These are phyloP conservation scores for Oostethus manadensis DNA, from an alignment of 2,113 vertebrate species.

Conservation along the genomic window DNA sequence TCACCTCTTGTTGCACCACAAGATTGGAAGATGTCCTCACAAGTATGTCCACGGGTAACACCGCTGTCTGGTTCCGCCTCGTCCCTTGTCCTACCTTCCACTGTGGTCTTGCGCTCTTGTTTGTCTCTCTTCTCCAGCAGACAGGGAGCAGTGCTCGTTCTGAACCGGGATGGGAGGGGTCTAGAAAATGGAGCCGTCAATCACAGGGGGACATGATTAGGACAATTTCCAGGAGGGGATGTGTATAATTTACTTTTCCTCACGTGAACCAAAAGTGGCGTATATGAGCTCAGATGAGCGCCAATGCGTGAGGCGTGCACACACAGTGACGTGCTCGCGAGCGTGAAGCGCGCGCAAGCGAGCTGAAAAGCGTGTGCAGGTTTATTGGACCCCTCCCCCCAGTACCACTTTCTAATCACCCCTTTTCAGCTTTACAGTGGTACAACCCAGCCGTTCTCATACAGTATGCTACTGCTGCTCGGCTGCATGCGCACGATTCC, in stretches of 20 bases:
- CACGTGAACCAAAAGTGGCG: neutral
- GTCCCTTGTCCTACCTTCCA: neutral
- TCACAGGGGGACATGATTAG: neutral
- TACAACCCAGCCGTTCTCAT: slow-evolving; percentile 48
- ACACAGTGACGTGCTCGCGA: neutral
- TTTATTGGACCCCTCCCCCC: neutral
- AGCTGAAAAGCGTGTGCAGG: neutral
- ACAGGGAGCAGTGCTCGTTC: neutral
- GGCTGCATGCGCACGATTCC: too few relatives aligned
- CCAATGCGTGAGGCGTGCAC: neutral
- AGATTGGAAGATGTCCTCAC: neutral
- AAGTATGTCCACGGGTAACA: neutral
- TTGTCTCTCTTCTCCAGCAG: slow-evolving; percentile 3
- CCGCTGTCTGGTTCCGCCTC: neutral
- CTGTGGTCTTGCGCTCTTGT: neutral
- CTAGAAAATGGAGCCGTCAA: neutral
- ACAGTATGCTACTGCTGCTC: too few relatives aligned
- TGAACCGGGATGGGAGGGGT: slow-evolving; percentile 1
- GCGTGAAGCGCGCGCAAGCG: neutral
- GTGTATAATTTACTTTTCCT: neutral
- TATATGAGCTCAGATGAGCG: neutral
- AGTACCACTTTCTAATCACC: neutral
- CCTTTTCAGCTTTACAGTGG: slow-evolving; percentile 33
- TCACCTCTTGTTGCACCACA: neutral
- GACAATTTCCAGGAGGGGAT: neutral